Evolutionary conservation across 37 sponge, comb jelly and placozoan species (phyloP).

Genomic region (Sycon ciliatum): DNA sequence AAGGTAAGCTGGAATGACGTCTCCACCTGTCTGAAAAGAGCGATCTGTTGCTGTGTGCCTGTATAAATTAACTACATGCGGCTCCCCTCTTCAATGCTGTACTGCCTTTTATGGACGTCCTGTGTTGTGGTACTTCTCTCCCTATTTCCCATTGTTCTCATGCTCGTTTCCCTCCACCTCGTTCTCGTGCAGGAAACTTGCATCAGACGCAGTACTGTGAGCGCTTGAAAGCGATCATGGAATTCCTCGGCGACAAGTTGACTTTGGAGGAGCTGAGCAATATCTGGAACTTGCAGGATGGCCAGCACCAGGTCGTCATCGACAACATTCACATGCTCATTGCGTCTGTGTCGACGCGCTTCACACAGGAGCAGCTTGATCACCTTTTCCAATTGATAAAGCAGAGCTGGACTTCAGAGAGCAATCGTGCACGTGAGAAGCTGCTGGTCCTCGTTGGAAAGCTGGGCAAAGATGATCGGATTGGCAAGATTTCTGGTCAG

Average conservation of each 20-base stretch:
- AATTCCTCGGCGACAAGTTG: conserved; percentile 71
- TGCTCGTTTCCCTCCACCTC: neutral
- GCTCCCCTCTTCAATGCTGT: too few species aligned
- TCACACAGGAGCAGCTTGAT: conserved; percentile 59
- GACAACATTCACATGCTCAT: conserved; percentile 76
- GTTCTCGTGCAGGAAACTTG: conserved; percentile 56
- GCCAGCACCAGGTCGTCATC: conserved; percentile 37
- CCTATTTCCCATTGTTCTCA: neutral
- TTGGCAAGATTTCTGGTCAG: conserved; percentile 70
- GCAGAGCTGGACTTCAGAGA: conserved; percentile 73
- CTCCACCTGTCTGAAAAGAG: too few species aligned
- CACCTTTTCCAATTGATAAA: conserved; percentile 67
- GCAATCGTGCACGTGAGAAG: conserved; percentile 60
- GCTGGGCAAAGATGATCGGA: conserved; percentile 69
- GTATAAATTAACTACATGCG: too few species aligned
- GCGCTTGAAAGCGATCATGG: conserved; percentile 75
- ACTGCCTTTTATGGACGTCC: too few species aligned
- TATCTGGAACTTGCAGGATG: conserved; percentile 71
- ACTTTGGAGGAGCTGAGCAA: conserved; percentile 61
- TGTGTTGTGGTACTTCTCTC: too few species aligned
- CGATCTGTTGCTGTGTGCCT: too few species aligned
- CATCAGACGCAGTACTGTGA: conserved; percentile 93
- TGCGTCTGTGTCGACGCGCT: conserved; percentile 64
- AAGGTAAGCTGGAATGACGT: too few species aligned
- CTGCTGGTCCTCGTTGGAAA: conserved; percentile 66